These are phyloP conservation scores for Laterallus jamaicensis DNA, from an alignment of 2,113 vertebrate genomes.

Conservation along the genomic window DNA sequence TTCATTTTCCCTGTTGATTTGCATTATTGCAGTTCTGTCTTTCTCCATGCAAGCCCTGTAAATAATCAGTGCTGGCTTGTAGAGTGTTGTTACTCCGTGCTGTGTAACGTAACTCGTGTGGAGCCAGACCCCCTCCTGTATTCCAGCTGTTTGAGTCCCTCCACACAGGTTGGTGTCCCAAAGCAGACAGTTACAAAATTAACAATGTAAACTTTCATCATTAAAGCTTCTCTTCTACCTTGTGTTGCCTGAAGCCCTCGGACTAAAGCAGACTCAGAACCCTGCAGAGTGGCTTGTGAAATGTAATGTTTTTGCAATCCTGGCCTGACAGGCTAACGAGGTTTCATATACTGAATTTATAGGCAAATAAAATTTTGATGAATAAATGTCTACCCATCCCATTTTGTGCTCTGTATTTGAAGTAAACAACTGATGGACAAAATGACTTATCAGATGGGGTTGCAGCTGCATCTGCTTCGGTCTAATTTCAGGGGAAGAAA, in stretches of 20 bases:
- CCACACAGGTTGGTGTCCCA: neutral
- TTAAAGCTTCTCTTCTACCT: neutral
- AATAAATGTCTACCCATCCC: neutral
- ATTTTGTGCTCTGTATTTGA: neutral
- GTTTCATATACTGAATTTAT: neutral
- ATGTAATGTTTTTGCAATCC: neutral
- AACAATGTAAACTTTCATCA: neutral
- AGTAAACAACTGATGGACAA: neutral
- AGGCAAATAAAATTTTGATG: neutral
- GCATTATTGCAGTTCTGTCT: neutral
- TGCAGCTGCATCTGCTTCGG: neutral
- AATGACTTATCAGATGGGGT: neutral
- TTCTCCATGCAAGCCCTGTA: neutral
- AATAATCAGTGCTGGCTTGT: neutral
- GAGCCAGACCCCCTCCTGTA: neutral
- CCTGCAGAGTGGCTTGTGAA: neutral
- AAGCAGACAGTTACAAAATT: neutral
- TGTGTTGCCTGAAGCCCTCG: neutral
- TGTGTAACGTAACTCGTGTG: neutral
- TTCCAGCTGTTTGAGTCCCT: neutral
- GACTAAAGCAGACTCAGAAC: neutral
- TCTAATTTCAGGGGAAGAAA: neutral
- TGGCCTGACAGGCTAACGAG: neutral
- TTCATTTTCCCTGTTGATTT: neutral
- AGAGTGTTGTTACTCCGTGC: neutral